Percentiles rank a stretch among this genome's conserved stretches.
phyloP scores from a whole-genome alignment of 2,113 vertebrate genomes.

The Perca flavescens region DNA sequence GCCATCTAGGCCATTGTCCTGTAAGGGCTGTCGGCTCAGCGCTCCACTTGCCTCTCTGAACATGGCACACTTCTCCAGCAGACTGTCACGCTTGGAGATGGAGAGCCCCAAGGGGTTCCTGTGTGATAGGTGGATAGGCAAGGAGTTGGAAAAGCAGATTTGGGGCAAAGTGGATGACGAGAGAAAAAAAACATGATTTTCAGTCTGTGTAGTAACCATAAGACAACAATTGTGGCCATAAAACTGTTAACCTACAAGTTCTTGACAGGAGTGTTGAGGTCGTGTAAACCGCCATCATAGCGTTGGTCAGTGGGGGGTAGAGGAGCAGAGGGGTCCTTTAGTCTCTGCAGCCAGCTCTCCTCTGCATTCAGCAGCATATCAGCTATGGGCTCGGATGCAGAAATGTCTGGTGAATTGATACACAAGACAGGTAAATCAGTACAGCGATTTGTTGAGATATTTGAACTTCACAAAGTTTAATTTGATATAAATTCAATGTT shows the following conservation, averaged over 20 bases:
- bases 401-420: slow-evolving; percentile 83
- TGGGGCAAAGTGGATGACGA: not conserved
- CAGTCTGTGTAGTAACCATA: not conserved
- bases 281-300: slow-evolving; percentile 86
- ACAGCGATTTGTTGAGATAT: not conserved
- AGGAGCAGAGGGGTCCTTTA: slow-evolving; percentile 79
- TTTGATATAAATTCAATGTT: not conserved
- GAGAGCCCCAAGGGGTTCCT: slow-evolving; percentile 89
- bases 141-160: not conserved
- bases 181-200: not conserved
- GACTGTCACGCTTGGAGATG: slow-evolving; percentile 93
- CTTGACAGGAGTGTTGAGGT: slow-evolving; percentile 84
- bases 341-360: slow-evolving; percentile 87
- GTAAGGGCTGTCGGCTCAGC: slow-evolving; percentile 85
- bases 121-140: slow-evolving; percentile 24
- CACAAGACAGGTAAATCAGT: not conserved
- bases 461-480: slow-evolving; percentile 8
- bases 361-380: slow-evolving; percentile 91
- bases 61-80: slow-evolving; percentile 95
- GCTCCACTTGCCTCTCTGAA: slow-evolving; percentile 89
- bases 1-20: slow-evolving; percentile 86
- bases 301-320: slow-evolving; percentile 84
- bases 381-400: slow-evolving; percentile 88
- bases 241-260: slow-evolving; percentile 86
- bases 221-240: not conserved